A percentile compares a stretch with the other conserved stretches of the same genome.
Evolutionary conservation across 2,113 vertebrate genomes (phyloP).

Genomic region (Platycercus adscitus): DNA sequence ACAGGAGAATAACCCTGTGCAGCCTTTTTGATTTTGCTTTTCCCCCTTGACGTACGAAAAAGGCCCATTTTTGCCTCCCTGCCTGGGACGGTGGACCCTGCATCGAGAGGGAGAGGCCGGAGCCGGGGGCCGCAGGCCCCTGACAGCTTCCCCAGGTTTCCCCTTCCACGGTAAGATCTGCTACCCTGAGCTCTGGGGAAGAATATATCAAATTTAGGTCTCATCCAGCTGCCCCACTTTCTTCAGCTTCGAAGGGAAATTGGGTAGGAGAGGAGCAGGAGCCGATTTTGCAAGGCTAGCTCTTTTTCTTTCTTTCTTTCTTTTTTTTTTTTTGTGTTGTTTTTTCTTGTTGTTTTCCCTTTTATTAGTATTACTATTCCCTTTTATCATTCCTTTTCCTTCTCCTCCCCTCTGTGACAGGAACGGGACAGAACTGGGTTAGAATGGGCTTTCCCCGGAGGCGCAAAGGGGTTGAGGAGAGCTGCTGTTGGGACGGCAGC

Average conservation of each 20-base stretch:
- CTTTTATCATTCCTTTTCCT: not conserved
- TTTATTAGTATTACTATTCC: not conserved
- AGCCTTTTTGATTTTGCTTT: not conserved
- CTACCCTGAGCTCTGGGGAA: not conserved
- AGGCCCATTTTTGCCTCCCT: not conserved
- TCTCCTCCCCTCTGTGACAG: not conserved
- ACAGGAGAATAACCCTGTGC: not conserved
- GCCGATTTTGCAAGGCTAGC: not conserved
- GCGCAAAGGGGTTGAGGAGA: not conserved
- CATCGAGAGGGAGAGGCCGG: not conserved
- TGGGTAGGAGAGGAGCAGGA: not conserved
- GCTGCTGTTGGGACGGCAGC: not conserved
- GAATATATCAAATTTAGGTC: not conserved
- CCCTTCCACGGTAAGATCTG: not conserved
- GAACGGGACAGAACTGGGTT: rapidly evolving
- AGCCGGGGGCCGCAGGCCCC: no score
- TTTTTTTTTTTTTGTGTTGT: not conserved
- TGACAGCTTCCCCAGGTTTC: not conserved
- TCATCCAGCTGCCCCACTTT: not conserved
- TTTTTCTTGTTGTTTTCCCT: not conserved
- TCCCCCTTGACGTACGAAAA: not conserved
- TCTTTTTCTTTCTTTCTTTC: not conserved
- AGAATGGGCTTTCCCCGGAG: not conserved
- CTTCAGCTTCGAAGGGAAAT: not conserved
- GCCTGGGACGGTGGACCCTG: rapidly evolving